phyloP scores from a whole-genome alignment of 2,113 vertebrate genomes.

The Rhinoptilus africanus region DNA sequence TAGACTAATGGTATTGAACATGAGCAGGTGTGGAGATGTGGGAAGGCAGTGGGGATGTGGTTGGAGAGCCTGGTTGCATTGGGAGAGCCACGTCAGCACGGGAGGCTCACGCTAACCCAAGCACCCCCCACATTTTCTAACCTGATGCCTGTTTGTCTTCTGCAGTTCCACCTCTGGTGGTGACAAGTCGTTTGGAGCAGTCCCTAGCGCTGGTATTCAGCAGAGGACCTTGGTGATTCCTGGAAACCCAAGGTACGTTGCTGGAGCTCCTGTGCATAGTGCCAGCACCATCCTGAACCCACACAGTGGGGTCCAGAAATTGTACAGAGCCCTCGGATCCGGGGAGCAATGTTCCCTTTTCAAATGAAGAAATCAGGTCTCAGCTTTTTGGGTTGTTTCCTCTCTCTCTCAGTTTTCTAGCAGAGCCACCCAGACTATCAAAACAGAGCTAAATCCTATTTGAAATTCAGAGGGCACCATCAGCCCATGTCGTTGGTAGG shows the following conservation, averaged over 20 bases:
- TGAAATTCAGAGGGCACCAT: conserved; percentile 44
- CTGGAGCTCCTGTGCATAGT: rapidly evolving
- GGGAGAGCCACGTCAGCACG: rapidly evolving
- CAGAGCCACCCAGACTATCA: neutral
- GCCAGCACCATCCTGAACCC: neutral
- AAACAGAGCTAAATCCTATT: neutral
- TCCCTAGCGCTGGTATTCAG: neutral
- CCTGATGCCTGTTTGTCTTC: neutral
- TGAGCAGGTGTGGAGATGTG: neutral
- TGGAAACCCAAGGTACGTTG: neutral
- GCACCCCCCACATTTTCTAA: rapidly evolving
- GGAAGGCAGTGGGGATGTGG: neutral
- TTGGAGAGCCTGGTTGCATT: neutral
- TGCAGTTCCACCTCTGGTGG: neutral
- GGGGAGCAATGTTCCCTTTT: neutral
- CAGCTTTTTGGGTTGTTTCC: neutral
- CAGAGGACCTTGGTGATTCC: neutral
- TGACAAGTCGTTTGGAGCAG: neutral
- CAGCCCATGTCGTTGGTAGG: conserved; percentile 16
- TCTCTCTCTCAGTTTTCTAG: neutral
- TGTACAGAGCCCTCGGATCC: neutral
- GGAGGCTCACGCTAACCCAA: rapidly evolving
- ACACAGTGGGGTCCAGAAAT: rapidly evolving
- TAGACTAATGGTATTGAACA: neutral
- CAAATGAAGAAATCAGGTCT: neutral